phyloP scores from a whole-genome alignment of 2,888 invertebrate species.

The Platerodrilus igneus region DNA sequence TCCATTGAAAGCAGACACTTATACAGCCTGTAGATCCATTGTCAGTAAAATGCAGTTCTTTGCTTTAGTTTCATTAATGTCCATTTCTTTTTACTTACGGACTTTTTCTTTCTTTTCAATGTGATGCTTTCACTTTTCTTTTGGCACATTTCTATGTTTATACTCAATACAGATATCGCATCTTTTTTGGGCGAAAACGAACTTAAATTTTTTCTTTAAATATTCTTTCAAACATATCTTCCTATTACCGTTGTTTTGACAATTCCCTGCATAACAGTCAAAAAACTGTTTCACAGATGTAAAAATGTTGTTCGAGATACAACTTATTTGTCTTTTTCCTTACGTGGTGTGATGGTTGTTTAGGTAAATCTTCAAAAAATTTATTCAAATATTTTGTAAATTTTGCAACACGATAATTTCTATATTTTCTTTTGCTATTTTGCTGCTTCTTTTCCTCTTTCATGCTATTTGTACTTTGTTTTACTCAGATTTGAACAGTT shows the following conservation, averaged over 20 bases:
- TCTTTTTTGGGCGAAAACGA: constrained; percentile 19
- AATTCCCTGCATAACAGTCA: neutral
- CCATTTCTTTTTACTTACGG: constrained; percentile 7
- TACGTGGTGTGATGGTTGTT: constrained; percentile 30
- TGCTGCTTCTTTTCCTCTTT: constrained; percentile 1
- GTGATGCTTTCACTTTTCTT: constrained; percentile 15
- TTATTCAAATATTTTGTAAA: constrained; percentile 6
- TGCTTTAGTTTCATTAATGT: constrained; percentile 6
- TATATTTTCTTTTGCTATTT: too few relatives aligned
- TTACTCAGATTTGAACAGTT: neutral
- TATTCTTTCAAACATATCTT: neutral
- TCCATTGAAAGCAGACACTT: too few relatives aligned
- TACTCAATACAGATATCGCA: constrained; percentile 16
- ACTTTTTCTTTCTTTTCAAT: constrained; percentile 16
- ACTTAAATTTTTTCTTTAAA: constrained; percentile 9
- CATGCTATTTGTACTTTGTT: constrained; percentile 1
- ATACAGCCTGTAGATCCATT: constrained; percentile 22
- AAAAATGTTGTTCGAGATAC: constrained; percentile 26
- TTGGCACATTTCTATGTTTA: constrained; percentile 13
- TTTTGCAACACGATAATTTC: too few relatives aligned
- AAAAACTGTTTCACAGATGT: constrained; percentile 11
- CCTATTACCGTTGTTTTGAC: neutral
- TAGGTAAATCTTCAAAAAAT: constrained; percentile 26
- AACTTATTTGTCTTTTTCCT: constrained; percentile 27
- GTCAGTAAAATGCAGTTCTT: constrained; percentile 13